Base-by-base conservation (phyloP, 2,888 invertebrate species). In the Agrochola circellaris region DNA sequence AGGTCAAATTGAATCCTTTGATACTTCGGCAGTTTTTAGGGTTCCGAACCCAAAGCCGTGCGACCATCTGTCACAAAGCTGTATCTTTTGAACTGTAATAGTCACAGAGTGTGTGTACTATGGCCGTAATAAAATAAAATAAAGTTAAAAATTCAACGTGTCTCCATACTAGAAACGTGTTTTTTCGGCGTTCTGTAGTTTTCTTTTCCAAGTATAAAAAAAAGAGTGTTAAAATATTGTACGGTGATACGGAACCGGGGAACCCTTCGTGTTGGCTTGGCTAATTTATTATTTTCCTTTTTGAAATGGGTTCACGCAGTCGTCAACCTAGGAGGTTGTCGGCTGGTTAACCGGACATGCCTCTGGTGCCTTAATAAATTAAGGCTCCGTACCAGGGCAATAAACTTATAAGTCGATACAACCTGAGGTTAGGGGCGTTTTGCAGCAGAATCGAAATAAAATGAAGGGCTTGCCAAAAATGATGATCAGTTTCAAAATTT, bases 1-100 rank as follows among this genome's bases (percentile, higher is more conserved):
- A 38, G 70, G 70, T 23, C 38, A 54, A n/a, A 48, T 38, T 23
- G 20, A 72, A 68, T 23, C 51, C 51, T 20, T 51, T n/a, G 48
- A 20, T 13, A n/a, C 34, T 64, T 64, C 62, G 15, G 23, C 15
- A 64, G n/a, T 34, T 34, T 71, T 30, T 30, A 26, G 26, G 45
- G 20, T 66, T 26, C 62, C 23, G 62, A 38, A 38, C n/a, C 1
- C 6, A 26, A 60, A 23, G 23, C 58, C 2, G 26, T 30, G 17
- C 58, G 26, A 30, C 58, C 1, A 3, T 8, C 60, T 30, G 60
- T 30, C 30, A 58, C 26, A 15, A 26, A 15, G 13, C n/a, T 26
- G 26, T 17, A 30, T 60, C 26, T 26, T 58, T 15, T 26, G 15
- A 26, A 58, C 58, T 26, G 26, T 26, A 26, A 26, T 13, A 26